phyloP scores from a whole-genome alignment of 2,113 vertebrate genomes.

The Abramis brama region DNA sequence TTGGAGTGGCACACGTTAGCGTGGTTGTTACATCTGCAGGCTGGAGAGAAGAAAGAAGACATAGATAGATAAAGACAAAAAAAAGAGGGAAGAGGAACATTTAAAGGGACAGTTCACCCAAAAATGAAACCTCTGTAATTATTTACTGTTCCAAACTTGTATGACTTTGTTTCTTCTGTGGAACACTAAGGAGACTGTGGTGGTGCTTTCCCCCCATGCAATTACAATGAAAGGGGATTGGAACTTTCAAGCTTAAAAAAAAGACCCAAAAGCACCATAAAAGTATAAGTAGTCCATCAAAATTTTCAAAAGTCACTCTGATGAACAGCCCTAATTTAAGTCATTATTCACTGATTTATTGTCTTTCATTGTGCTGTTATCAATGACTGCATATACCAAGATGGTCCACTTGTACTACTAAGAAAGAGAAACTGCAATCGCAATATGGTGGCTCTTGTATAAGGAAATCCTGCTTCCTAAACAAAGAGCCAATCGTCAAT shows the following conservation, averaged over 20 bases:
- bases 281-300: neutral
- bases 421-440: neutral
- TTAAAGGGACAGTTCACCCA: neutral
- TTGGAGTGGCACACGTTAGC: constrained; percentile 91
- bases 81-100: neutral
- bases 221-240: neutral
- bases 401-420: neutral
- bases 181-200: neutral
- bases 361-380: neutral
- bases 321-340: neutral
- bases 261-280: neutral
- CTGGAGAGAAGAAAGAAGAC: constrained; percentile 8
- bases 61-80: neutral
- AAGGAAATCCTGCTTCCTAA: neutral
- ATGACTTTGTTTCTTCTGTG: neutral
- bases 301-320: neutral
- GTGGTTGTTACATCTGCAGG: constrained; percentile 77
- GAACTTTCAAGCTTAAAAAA: neutral
- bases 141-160: neutral
- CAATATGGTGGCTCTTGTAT: neutral
- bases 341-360: neutral
- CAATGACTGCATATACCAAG: neutral
- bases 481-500: neutral
- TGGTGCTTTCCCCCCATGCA: neutral
- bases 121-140: neutral